Conservation (phyloP, 1,140 invertebrate species). For the Heliconius hewitsoni region DNA sequence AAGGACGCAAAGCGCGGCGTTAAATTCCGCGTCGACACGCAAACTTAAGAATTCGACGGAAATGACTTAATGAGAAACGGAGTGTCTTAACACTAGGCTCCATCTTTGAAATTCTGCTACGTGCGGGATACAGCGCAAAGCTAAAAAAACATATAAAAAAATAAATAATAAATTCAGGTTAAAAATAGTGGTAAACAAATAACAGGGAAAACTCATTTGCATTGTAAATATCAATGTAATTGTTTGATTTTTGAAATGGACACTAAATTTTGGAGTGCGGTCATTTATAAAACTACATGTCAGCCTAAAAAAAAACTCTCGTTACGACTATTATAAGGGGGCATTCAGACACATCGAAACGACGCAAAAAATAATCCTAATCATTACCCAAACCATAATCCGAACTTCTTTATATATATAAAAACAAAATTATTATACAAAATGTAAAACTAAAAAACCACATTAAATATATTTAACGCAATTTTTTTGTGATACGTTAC, state of each 20-base stretch:
- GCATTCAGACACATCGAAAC: not conserved
- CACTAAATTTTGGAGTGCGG: not conserved
- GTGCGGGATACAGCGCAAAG: too few species aligned
- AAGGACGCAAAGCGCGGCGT: too few species aligned
- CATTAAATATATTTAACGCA: not conserved
- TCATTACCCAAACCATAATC: not conserved
- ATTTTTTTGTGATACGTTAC: not conserved
- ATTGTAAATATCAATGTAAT: constrained; percentile 1
- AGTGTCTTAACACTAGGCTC: too few species aligned
- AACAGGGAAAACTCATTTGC: not conserved
- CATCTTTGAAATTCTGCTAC: too few species aligned
- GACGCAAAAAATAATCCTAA: not conserved
- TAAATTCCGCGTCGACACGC: too few species aligned
- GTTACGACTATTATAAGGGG: not conserved
- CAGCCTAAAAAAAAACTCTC: constrained; percentile 7
- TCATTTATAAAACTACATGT: constrained; percentile 18
- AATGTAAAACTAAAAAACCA: not conserved
- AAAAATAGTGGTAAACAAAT: not conserved
- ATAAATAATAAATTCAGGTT: not conserved
- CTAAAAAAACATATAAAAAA: not conserved
- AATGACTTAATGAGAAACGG: too few species aligned
- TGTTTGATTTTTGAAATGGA: constrained; percentile 4
- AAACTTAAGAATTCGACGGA: too few species aligned
- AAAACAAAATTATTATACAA: not conserved
- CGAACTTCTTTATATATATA: not conserved